Conservation (phyloP, 2,113 vertebrate species). For the Lathamus discolor region DNA sequence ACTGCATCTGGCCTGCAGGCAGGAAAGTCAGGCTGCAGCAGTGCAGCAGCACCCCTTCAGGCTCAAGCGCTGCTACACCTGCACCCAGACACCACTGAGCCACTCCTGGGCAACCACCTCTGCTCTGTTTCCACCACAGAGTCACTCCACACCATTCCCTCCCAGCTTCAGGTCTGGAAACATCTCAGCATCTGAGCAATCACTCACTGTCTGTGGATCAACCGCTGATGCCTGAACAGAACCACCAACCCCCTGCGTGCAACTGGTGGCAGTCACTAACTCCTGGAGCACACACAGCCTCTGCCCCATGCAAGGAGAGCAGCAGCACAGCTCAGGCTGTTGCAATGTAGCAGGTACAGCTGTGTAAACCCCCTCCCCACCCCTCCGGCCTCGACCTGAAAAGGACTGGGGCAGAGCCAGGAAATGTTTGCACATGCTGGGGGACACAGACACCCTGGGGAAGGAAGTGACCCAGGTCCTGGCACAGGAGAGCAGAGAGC, state of each 20-base stretch:
- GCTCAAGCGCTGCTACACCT: background rate
- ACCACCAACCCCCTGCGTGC: background rate
- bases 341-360: background rate
- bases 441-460: background rate
- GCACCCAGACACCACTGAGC: rapidly evolving
- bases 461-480: background rate
- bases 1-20: conserved; percentile 85
- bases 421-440: background rate
- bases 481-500: background rate
- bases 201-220: background rate
- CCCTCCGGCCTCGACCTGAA: background rate
- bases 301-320: rapidly evolving
- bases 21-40: background rate
- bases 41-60: background rate
- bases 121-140: background rate
- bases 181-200: background rate
- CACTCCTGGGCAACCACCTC: background rate
- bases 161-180: background rate
- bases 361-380: background rate
- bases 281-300: background rate
- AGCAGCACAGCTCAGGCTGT: background rate
- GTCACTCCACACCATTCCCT: background rate
- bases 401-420: background rate
- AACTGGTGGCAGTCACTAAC: rapidly evolving
- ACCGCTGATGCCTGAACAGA: background rate